Conservation (phyloP, 2,888 invertebrate genomes). For the Phymatocera aterrima region DNA sequence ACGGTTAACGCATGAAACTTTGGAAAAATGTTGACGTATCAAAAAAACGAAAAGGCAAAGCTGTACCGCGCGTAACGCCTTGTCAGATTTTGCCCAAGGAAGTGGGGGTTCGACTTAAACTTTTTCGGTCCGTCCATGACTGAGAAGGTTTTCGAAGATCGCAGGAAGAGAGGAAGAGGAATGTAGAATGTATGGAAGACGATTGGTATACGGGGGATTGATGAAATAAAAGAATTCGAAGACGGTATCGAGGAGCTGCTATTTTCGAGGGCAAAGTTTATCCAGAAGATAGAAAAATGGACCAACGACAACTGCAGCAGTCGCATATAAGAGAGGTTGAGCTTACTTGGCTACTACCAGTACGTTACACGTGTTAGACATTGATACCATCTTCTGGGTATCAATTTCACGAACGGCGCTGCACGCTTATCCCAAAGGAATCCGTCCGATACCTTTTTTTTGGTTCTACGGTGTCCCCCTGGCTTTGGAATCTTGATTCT, state of each 20-base stretch:
- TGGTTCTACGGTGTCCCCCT: conserved; percentile 5
- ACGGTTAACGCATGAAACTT: too few relatives aligned
- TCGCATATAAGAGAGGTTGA: conserved; percentile 7
- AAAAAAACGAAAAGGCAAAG: too few relatives aligned
- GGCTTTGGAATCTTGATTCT: conserved; percentile 9
- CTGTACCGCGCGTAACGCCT: too few relatives aligned
- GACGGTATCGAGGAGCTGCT: background rate
- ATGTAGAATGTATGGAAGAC: background rate
- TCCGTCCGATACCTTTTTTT: conserved; percentile 43
- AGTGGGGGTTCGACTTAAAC: too few relatives aligned
- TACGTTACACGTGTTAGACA: conserved; percentile 74
- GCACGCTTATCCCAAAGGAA: conserved; percentile 41
- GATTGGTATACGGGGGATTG: background rate
- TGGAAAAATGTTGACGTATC: too few relatives aligned
- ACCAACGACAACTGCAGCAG: conserved; percentile 29
- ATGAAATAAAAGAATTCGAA: background rate
- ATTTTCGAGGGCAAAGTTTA: conserved; percentile 26
- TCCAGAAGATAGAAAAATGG: conserved; percentile 25
- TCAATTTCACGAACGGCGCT: conserved; percentile 70
- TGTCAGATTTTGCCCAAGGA: too few relatives aligned
- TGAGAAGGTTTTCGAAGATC: background rate
- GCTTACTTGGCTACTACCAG: conserved; percentile 53
- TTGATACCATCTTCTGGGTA: conserved; percentile 71
- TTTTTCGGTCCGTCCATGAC: too few relatives aligned
- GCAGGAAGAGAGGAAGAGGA: too few relatives aligned